phyloP scores from a whole-genome alignment of 1,140 invertebrate genomes.

The Bradysia coprophila region DNA sequence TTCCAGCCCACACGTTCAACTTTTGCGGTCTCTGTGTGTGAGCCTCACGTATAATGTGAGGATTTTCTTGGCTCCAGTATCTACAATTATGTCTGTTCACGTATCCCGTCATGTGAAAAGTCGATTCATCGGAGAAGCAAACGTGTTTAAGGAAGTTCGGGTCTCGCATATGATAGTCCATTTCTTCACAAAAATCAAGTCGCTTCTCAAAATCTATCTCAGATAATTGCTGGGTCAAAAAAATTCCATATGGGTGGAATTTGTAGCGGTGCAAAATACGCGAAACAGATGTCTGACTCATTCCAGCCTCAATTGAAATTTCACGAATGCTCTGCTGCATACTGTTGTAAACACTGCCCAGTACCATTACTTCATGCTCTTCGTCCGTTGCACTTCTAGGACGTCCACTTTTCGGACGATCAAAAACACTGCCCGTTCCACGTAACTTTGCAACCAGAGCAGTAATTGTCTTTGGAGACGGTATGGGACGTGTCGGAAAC shows the following conservation, averaged over 20 bases:
- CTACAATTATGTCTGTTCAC: conserved; percentile 7
- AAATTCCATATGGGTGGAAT: neutral
- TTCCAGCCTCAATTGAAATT: conserved; percentile 4
- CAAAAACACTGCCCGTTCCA: neutral
- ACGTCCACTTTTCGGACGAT: neutral
- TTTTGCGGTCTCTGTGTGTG: conserved; percentile 15
- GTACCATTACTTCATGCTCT: neutral
- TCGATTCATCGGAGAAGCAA: conserved; percentile 11
- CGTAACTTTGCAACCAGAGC: neutral
- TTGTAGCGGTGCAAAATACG: neutral
- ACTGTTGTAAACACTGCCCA: neutral
- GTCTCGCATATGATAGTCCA: conserved; percentile 4
- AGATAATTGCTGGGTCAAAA: neutral
- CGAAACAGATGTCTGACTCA: neutral
- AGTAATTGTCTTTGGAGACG: neutral
- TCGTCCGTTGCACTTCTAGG: too few species aligned
- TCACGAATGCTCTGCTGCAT: neutral
- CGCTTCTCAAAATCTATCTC: neutral
- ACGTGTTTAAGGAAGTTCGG: conserved; percentile 10
- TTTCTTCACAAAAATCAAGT: neutral
- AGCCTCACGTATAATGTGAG: conserved; percentile 8
- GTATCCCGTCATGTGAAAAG: conserved; percentile 8
- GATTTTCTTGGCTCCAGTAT: conserved; percentile 14
- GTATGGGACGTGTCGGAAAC: too few species aligned
- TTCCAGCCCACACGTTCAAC: conserved; percentile 18